Conservation (phyloP, 1,140 invertebrate species). For the Caenorhabditis briggsae region DNA sequence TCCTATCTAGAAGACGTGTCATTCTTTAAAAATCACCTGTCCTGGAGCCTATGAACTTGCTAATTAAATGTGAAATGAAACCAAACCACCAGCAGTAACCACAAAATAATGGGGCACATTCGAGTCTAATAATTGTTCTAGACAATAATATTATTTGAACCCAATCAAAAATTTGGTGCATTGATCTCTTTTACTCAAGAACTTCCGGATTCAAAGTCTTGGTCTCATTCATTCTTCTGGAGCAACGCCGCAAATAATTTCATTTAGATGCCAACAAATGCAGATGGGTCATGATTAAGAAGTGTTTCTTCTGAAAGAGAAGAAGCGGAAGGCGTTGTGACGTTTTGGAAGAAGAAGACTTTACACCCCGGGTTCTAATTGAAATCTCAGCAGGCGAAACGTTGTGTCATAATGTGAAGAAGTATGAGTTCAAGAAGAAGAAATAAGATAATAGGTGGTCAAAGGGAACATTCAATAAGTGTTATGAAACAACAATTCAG, state of each 20-base stretch:
- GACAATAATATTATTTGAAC: no score
- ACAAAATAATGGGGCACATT: no score
- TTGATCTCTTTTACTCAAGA: background rate
- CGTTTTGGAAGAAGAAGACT: background rate
- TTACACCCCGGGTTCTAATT: background rate
- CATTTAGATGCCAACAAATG: background rate
- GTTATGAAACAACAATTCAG: background rate
- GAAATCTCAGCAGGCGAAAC: background rate
- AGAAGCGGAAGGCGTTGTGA: background rate
- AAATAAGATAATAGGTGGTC: background rate
- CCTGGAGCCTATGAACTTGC: no score
- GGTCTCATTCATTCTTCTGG: background rate
- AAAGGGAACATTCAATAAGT: background rate
- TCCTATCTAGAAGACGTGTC: no score
- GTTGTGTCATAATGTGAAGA: background rate
- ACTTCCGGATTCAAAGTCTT: slow-evolving; percentile 6
- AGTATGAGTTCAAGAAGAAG: background rate
- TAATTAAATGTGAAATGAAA: no score
- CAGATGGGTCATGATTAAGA: slow-evolving; percentile 38
- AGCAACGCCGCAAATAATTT: background rate
- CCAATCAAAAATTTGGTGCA: background rate
- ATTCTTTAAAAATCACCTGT: no score
- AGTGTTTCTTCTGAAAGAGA: background rate
- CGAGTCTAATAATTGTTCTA: no score
- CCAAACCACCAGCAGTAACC: no score